These are phyloP conservation scores for Syrmaticus mikado DNA, from an alignment of 2,113 vertebrate species.

Conservation along the genomic window DNA sequence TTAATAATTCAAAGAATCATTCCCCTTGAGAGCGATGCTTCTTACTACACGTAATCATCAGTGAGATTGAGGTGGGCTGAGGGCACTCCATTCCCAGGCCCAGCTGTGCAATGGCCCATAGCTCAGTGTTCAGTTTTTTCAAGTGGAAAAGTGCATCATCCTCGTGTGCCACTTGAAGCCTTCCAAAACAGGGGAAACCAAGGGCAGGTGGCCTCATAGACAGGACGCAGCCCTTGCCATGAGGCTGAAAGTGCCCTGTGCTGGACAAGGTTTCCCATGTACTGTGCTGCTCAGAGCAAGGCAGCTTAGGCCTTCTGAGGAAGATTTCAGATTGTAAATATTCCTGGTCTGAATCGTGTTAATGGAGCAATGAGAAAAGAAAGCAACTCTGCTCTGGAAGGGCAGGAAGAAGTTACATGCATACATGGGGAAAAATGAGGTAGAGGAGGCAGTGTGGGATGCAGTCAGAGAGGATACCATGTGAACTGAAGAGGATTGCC, in stretches of 20 bases:
- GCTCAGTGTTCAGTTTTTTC: neutral
- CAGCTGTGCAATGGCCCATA: neutral
- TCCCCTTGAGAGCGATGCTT: neutral
- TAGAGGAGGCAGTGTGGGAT: neutral
- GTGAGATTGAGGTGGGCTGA: neutral
- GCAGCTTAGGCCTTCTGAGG: neutral
- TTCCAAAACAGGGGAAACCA: neutral
- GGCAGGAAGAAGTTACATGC: neutral
- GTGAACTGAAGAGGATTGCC: rapidly evolving
- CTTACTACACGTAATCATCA: neutral
- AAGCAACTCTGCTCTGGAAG: neutral
- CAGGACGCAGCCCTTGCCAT: neutral
- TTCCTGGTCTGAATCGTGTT: neutral
- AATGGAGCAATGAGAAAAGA: neutral
- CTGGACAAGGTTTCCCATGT: neutral
- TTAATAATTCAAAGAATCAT: neutral
- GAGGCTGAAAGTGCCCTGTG: neutral
- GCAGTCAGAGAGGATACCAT: rapidly evolving
- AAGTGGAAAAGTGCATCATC: neutral
- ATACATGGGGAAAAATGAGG: neutral
- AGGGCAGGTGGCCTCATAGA: neutral
- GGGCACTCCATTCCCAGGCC: rapidly evolving
- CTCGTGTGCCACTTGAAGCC: neutral
- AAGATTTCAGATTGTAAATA: neutral
- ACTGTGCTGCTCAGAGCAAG: neutral